phyloP scores from a whole-genome alignment of 2,113 vertebrate species.

The Hirundichthys speculiger region DNA sequence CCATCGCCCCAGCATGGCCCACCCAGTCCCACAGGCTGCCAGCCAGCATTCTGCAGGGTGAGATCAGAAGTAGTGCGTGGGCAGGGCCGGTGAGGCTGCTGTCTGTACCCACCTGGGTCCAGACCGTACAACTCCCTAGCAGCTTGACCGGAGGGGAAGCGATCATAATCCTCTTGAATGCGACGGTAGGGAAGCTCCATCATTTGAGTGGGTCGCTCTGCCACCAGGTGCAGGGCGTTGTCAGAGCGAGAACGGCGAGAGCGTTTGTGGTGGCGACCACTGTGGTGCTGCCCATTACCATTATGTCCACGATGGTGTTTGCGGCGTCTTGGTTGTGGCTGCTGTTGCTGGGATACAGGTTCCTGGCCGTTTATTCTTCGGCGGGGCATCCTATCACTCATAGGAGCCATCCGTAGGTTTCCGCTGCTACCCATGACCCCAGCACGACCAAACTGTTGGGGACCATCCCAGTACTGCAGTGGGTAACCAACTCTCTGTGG shows the following conservation, averaged over 20 bases:
- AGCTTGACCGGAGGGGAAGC: constrained; percentile 85
- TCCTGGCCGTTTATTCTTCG: constrained; percentile 84
- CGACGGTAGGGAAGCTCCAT: constrained; percentile 87
- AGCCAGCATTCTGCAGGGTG: constrained; percentile 93
- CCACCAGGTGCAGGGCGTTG: constrained; percentile 93
- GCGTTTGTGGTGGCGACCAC: constrained; percentile 83
- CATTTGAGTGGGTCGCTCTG: constrained; percentile 85
- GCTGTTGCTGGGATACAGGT: constrained; percentile 70
- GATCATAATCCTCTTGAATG: constrained; percentile 91
- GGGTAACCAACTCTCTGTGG: constrained; percentile 82
- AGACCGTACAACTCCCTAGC: constrained; percentile 84
- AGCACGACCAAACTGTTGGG: constrained; percentile 74
- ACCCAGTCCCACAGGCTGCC: constrained; percentile 84
- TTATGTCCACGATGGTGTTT: constrained; percentile 85
- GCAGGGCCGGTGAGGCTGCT: constrained; percentile 89
- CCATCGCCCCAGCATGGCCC: constrained; percentile 83
- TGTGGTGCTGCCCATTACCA: constrained; percentile 81
- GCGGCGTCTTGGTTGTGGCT: constrained; percentile 76
- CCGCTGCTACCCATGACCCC: constrained; percentile 83
- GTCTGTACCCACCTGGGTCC: constrained; percentile 77
- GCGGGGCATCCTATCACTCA: constrained; percentile 90
- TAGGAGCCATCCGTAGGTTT: constrained; percentile 81
- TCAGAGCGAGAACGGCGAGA: constrained; percentile 94
- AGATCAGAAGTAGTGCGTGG: constrained; percentile 96
- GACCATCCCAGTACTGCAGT: constrained; percentile 85